These are phyloP conservation scores for Amiota minor DNA, from an alignment of 2,888 invertebrate species.

Conservation along the genomic window DNA sequence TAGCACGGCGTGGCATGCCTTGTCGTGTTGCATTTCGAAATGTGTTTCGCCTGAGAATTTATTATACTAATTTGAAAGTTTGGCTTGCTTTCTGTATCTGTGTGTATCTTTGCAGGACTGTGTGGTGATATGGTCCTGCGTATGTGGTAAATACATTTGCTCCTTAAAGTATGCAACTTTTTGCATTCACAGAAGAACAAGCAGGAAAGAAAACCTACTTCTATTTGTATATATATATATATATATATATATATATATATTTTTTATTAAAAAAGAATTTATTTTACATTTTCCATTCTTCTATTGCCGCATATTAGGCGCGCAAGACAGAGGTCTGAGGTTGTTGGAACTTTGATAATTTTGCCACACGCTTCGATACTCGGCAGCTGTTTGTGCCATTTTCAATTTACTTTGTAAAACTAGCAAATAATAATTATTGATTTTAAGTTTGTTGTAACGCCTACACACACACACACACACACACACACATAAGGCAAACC, in stretches of 20 bases:
- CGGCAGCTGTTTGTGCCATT: slow-evolving; percentile 45
- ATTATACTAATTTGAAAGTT: slow-evolving; percentile 70
- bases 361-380: background rate
- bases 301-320: slow-evolving; percentile 58
- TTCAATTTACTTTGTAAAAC: slow-evolving; percentile 46
- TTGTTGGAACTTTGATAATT: background rate
- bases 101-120: slow-evolving; percentile 1
- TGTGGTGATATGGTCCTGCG: background rate
- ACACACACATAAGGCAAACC: background rate
- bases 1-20: background rate
- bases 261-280: background rate
- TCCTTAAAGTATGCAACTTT: slow-evolving; percentile 49
- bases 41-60: slow-evolving; percentile 64
- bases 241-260: background rate
- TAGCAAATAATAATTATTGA: slow-evolving; percentile 61
- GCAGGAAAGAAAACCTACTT: background rate
- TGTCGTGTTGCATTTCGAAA: slow-evolving; percentile 52
- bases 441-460: slow-evolving; percentile 51
- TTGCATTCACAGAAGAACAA: background rate
- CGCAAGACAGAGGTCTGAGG: background rate
- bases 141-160: slow-evolving; percentile 24
- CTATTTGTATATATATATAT: background rate
- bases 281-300: slow-evolving; percentile 13
- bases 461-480: background rate
- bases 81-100: slow-evolving; percentile 37